Evolutionary conservation across 1,140 invertebrate genomes (phyloP), one percentile per base, ranked within the genome.

Genomic region (Xylocopa sonorina): DNA sequence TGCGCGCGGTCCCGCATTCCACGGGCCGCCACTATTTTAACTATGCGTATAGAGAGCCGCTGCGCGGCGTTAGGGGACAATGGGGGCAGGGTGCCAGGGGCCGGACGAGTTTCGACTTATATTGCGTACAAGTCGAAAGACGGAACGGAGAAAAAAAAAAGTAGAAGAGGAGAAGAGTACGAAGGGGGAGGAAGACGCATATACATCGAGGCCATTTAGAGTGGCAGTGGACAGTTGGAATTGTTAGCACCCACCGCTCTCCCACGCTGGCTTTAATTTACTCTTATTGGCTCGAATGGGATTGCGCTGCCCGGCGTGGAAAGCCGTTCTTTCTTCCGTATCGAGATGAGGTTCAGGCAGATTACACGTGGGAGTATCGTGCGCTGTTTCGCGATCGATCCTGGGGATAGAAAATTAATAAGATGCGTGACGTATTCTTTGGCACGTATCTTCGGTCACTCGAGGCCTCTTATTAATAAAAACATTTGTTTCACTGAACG

Each of bases 401-500:
- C 55, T 76, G 60, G 50, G 32, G 53, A 57, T 32, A 16, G 9
- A 48, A n/a, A n/a, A n/a, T n/a, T n/a, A n/a, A n/a, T n/a, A n/a
- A n/a, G n/a, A n/a, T n/a, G n/a, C n/a, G n/a, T n/a, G n/a, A n/a
- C n/a, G n/a, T n/a, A n/a, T n/a, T n/a, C n/a, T n/a, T n/a, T n/a
- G n/a, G n/a, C n/a, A n/a, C n/a, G n/a, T n/a, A n/a, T n/a, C n/a
- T n/a, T n/a, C n/a, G n/a, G n/a, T n/a, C n/a, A n/a, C n/a, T n/a
- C n/a, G n/a, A n/a, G n/a, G n/a, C n/a, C n/a, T n/a, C n/a, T n/a
- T n/a, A n/a, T n/a, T n/a, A n/a, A n/a, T n/a, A n/a, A n/a, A n/a
- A n/a, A n/a, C n/a, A 29, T 66, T 85, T 48, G 43, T 80, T 83
- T 80, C 86, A 82, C 87, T 89, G 86, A 84, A 63, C 62, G 57